Percentiles rank a stretch among this genome's conserved stretches.
These are phyloP conservation scores for Buphagus erythrorhynchus DNA, from an alignment of 2,797 vertebrate genomes.

Conservation along the genomic window DNA sequence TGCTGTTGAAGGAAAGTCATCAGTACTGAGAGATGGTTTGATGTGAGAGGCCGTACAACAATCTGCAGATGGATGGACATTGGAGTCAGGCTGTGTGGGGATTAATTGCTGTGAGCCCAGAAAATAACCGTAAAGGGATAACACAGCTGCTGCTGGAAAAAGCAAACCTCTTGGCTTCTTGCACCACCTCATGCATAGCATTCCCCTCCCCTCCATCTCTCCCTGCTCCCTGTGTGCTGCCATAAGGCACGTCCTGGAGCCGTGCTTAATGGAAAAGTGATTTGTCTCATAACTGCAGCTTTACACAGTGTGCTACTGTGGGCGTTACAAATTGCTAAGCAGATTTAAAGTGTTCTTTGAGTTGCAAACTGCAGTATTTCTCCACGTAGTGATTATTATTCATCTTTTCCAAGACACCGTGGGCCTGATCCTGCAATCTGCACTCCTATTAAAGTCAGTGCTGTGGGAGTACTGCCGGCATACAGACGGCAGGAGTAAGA, in stretches of 20 bases:
- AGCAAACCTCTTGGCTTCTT: neutral
- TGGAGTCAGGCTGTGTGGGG: neutral
- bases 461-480: conserved; percentile 17
- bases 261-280: conserved; percentile 48
- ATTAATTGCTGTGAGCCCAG: neutral
- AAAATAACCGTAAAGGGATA: neutral
- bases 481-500: conserved; percentile 51
- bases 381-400: conserved; percentile 64
- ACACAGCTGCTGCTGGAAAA: conserved; percentile 7
- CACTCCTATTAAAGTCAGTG: conserved; percentile 52
- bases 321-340: conserved; percentile 74
- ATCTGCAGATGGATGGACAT: neutral
- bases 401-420: conserved; percentile 57
- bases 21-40: neutral
- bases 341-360: conserved; percentile 71
- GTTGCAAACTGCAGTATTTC: conserved; percentile 65
- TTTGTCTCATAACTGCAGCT: conserved; percentile 71
- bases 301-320: conserved; percentile 65
- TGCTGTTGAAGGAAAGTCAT: neutral
- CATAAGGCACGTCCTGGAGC: conserved; percentile 22
- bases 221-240: neutral
- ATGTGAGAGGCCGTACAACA: neutral
- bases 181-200: neutral
- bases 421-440: conserved; percentile 71
- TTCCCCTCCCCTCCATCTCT: neutral